Evolutionary conservation across 1,140 invertebrate genomes (phyloP), one percentile per base, ranked within the genome.

Genomic region (Heliothis virescens): DNA sequence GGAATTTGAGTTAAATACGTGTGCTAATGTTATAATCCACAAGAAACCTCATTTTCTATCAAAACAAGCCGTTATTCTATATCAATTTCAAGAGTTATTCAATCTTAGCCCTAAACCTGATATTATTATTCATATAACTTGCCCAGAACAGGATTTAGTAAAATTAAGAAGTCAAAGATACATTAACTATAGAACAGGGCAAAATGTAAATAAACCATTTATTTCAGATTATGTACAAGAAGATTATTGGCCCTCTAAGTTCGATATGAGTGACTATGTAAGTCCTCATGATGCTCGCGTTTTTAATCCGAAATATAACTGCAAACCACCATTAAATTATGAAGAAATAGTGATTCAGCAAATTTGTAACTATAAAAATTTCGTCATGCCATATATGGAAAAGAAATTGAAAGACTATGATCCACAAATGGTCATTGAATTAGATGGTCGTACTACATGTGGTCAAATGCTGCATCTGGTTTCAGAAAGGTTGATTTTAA

Each of bases 121-220:
- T 79, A 86, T 96, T 29, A 91, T 96, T 57, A 93, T 96, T 52
- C 95, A 96, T 78, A 85, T 96, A 1, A 91, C 92, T 2, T 95
- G 95, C 78, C 92, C 95, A 21, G 94, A 95, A 80, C 82, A 72
- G n/a, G 96, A 96, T 80, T 85, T 95, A 1, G 60, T 95, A 13
- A 91, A 84, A 1, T 95, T 94, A 83, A 90, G 93, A 72, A 83
- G 83, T 53, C 85, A 93, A 55, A 95, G 95, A 83, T 93, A 88
- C 72, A 87, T 93, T n/a, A 94, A 96, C 83, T 86, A 95, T 76
- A 57, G 73, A n/a, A 92, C 83, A 5, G 86, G 87, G 26, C 69
- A 86, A 18, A 84, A 83, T 60, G 83, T 72, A 50, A 80, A 86
- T 21, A 73, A 89, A 76, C 82, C 88, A 50, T 90, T 94, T 86